Percentiles rank a stretch among this genome's conserved stretches.
phyloP scores from a whole-genome alignment of 2,797 vertebrate species.

The Ceyx erithaca region DNA sequence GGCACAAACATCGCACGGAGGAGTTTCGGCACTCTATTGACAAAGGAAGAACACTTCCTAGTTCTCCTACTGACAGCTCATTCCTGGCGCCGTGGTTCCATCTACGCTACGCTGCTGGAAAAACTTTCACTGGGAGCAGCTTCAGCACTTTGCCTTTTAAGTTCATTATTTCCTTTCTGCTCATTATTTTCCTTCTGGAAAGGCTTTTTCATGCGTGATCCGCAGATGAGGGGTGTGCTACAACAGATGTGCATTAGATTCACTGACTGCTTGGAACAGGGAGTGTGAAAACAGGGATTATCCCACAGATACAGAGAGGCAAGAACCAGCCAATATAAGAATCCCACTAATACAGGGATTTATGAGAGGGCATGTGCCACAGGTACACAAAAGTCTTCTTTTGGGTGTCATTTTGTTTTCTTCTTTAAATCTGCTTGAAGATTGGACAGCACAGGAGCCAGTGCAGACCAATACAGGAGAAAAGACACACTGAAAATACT shows the following conservation, averaged over 20 bases:
- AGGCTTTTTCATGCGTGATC: neutral
- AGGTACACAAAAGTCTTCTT: neutral
- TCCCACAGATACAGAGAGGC: neutral
- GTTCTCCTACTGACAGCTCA: neutral
- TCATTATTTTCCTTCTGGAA: neutral
- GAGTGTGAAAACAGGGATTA: neutral
- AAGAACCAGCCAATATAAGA: neutral
- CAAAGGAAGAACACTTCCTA: neutral
- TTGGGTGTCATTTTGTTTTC: neutral
- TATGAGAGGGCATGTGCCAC: neutral
- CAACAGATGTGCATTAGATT: neutral
- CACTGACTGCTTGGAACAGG: neutral
- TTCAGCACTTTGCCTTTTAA: neutral
- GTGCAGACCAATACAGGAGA: rapidly evolving
- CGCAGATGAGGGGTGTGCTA: neutral
- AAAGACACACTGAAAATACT: neutral
- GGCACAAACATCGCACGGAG: neutral
- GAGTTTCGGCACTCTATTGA: constrained; percentile 24
- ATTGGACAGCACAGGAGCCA: neutral
- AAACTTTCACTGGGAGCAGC: neutral
- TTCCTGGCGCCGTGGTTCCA: rapidly evolving
- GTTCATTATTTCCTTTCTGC: neutral
- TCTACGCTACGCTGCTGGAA: neutral
- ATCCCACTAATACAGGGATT: neutral
- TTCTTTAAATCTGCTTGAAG: neutral